A percentile compares a stretch with the other conserved stretches of the same genome.
These are phyloP conservation scores for Blera fallax DNA, from an alignment of 2,888 invertebrate genomes.

Conservation along the genomic window DNA sequence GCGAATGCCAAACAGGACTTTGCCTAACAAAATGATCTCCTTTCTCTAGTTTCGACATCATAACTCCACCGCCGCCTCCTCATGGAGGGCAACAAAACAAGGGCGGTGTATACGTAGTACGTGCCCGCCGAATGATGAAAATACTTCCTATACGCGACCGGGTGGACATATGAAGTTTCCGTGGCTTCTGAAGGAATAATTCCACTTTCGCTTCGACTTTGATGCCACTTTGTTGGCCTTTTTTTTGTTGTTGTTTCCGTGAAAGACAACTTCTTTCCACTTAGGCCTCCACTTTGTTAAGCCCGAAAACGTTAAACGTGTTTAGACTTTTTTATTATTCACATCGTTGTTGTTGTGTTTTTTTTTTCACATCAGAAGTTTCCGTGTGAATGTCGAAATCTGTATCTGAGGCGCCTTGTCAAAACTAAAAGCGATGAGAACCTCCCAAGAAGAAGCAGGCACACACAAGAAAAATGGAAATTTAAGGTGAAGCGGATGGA, in stretches of 20 bases:
- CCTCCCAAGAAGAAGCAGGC: neutral
- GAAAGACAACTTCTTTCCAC: conserved; percentile 58
- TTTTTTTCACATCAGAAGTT: conserved; percentile 10
- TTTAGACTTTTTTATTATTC: conserved; percentile 61
- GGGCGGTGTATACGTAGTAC: conserved; percentile 38
- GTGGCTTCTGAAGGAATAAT: conserved; percentile 17
- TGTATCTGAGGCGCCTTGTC: conserved; percentile 19
- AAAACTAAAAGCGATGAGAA: conserved; percentile 21
- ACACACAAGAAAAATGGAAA: conserved; percentile 29
- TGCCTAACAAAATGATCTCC: conserved; percentile 24
- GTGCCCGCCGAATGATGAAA: conserved; percentile 30
- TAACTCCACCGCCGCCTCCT: neutral
- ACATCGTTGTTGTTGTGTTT: neutral
- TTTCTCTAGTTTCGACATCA: conserved; percentile 16
- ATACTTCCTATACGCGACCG: neutral
- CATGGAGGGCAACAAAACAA: conserved; percentile 43
- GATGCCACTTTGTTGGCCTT: neutral
- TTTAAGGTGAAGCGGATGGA: conserved; percentile 47
- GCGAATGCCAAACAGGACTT: conserved; percentile 20
- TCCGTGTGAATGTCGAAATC: conserved; percentile 57
- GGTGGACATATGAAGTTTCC: conserved; percentile 20
- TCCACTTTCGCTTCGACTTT: conserved; percentile 64
- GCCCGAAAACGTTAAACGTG: conserved; percentile 59
- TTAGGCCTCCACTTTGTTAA: conserved; percentile 65
- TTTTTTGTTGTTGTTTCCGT: no score